Evolutionary conservation across 2,797 vertebrate genomes (phyloP).

Genomic region (Glyptemys insculpta): DNA sequence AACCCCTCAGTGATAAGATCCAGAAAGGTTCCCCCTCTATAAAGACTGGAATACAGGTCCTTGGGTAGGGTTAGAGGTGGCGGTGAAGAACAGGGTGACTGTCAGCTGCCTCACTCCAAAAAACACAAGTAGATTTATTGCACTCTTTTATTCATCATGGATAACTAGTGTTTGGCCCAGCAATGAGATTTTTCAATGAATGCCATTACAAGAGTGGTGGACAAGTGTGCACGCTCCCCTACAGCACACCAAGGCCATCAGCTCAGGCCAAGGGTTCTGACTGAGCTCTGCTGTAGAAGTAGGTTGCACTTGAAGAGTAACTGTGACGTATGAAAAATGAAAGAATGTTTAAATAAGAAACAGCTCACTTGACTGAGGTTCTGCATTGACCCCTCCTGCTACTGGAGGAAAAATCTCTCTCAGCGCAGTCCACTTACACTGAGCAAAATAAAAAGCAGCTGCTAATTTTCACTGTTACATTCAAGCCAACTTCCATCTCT

Average conservation of each 20-base stretch:
- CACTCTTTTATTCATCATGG: neutral
- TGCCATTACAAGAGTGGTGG: neutral
- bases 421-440: neutral
- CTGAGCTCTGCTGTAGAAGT: neutral
- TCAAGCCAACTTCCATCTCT: fast-evolving
- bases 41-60: neutral
- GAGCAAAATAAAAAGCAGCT: conserved; percentile 17
- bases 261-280: neutral
- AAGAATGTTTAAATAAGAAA: conserved; percentile 38
- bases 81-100: neutral
- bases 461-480: neutral
- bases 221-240: neutral
- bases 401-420: neutral
- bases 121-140: fast-evolving
- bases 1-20: neutral
- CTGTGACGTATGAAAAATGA: neutral
- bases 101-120: neutral
- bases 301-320: neutral
- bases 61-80: neutral
- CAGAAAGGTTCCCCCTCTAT: neutral
- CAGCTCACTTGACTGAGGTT: conserved; percentile 35
- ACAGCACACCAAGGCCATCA: neutral
- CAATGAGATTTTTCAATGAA: neutral
- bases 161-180: neutral
- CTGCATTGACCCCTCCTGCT: neutral